Evolutionary conservation across 2,113 vertebrate species (phyloP).

Genomic region (Rousettus leschenaultii): DNA sequence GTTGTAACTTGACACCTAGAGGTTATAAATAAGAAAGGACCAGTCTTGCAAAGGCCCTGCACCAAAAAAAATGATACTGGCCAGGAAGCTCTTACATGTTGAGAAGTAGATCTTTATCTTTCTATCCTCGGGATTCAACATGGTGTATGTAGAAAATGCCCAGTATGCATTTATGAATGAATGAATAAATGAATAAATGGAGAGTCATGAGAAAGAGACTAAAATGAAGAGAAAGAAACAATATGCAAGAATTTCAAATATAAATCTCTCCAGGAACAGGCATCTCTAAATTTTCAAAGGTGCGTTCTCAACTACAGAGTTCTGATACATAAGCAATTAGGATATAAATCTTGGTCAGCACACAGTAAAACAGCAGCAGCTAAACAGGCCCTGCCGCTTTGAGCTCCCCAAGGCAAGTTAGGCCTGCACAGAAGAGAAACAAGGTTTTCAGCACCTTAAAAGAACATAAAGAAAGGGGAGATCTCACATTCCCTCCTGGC

Average conservation of each 20-base stretch:
- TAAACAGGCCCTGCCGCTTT: constrained; percentile 34
- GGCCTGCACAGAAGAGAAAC: neutral
- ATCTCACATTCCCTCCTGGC: neutral
- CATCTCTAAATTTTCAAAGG: neutral
- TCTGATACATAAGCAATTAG: neutral
- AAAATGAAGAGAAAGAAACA: neutral
- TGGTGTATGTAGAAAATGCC: neutral
- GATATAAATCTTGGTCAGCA: neutral
- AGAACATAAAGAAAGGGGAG: neutral
- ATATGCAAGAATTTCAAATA: neutral
- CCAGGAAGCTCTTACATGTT: neutral
- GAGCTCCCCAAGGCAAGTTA: constrained; percentile 4
- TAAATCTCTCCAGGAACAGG: neutral
- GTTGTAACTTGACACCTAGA: neutral
- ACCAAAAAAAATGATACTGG: neutral
- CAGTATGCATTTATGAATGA: neutral
- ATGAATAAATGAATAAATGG: neutral
- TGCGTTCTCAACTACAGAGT: neutral
- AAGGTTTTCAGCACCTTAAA: neutral
- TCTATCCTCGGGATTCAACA: neutral
- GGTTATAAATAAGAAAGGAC: neutral
- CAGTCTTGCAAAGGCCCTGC: neutral
- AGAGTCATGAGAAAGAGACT: neutral
- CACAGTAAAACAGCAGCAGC: neutral
- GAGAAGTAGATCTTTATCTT: neutral